Evolutionary conservation across 2,888 invertebrate genomes (phyloP).

Genomic region (Fabriciana adippe): DNA sequence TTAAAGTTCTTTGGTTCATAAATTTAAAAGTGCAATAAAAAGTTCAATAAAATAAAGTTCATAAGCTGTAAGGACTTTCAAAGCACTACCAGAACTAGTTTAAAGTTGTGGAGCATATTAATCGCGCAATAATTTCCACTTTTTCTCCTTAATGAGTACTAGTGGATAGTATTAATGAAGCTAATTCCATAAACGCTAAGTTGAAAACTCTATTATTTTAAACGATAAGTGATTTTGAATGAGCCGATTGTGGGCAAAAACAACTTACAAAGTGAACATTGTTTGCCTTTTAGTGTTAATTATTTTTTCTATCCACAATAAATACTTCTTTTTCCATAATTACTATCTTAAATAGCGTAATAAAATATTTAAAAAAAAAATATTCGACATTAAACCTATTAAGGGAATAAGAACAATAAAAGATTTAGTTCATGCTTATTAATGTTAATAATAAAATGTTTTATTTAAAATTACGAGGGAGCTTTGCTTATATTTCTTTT

Average conservation of each 20-base stretch:
- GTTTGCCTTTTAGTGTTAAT: too few relatives aligned
- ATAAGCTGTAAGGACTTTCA: constrained; percentile 2
- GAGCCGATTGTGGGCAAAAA: too few relatives aligned
- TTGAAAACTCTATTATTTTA: background rate
- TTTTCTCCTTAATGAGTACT: background rate
- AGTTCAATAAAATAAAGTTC: constrained; percentile 2
- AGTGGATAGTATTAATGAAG: background rate
- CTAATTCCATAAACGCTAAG: background rate
- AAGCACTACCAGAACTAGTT: constrained; percentile 10
- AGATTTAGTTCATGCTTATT: too few relatives aligned
- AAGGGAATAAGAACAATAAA: too few relatives aligned
- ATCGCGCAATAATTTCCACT: constrained; percentile 4
- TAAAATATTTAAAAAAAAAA: too few relatives aligned
- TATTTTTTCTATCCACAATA: too few relatives aligned
- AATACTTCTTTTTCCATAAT: too few relatives aligned
- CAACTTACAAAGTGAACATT: too few relatives aligned
- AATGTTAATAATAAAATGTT: too few relatives aligned
- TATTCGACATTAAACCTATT: too few relatives aligned
- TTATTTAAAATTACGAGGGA: background rate
- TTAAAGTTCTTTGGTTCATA: background rate
- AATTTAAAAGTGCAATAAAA: constrained; percentile 5
- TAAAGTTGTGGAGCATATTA: constrained; percentile 8
- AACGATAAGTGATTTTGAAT: too few relatives aligned
- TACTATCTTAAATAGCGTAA: too few relatives aligned
- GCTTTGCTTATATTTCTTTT: background rate